Percentiles rank a stretch among this genome's conserved stretches.
phyloP scores from a whole-genome alignment of 2,888 invertebrate genomes.

The Nemotelus pantherinus region DNA sequence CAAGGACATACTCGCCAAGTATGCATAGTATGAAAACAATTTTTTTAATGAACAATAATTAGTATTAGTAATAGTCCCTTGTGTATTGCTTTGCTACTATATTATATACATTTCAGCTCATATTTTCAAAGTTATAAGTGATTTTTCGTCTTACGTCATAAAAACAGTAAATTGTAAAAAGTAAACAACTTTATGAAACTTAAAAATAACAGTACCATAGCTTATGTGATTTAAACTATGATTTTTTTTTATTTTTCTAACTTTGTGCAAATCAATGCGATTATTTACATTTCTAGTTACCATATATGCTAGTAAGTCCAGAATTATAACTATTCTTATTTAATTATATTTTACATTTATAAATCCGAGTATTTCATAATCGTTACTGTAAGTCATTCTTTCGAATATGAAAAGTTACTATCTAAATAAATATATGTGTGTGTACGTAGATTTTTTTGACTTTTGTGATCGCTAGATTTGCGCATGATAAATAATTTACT shows the following conservation, averaged over 20 bases:
- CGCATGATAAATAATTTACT: conserved; percentile 3
- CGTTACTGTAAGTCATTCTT: neutral
- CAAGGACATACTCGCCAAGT: too few species aligned
- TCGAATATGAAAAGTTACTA: conserved; percentile 39
- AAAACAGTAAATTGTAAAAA: conserved; percentile 14
- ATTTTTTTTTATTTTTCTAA: neutral
- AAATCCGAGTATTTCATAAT: neutral
- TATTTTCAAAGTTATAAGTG: conserved; percentile 1
- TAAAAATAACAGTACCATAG: neutral
- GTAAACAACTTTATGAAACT: neutral
- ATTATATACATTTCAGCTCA: conserved; percentile 14
- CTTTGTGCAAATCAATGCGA: neutral
- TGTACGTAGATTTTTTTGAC: neutral
- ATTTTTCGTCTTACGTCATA: conserved; percentile 14
- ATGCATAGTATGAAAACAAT: too few species aligned
- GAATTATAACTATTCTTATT: neutral
- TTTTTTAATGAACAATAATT: neutral
- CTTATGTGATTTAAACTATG: neutral
- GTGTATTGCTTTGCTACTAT: conserved; percentile 32
- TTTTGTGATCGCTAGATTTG: conserved; percentile 11
- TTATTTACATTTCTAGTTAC: conserved; percentile 18
- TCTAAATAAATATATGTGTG: conserved; percentile 27
- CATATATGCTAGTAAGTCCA: neutral
- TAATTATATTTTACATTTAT: conserved; percentile 6
- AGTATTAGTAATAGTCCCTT: conserved; percentile 33